Evolutionary conservation across 2,888 invertebrate genomes (phyloP), one percentile per base, ranked within the genome.

Genomic region (Leptopilina syphax): DNA sequence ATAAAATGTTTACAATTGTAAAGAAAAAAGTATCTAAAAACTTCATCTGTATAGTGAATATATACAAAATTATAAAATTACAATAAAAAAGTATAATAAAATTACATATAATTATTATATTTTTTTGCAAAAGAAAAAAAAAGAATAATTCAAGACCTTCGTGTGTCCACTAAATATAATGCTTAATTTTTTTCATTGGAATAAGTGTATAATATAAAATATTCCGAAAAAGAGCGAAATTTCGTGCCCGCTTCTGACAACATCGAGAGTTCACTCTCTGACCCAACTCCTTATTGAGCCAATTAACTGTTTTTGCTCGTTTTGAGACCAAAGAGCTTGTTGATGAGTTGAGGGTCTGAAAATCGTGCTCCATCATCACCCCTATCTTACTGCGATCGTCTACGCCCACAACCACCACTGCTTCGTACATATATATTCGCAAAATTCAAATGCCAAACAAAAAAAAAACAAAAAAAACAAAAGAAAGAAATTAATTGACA

Each of bases 281-380:
- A 73, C 27, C 57, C 57, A 57, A 73, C 57, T 60, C 41, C 34
- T 60, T 34, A 73, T 73, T 73, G 7, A 60, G 54, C 41, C 57
- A 73, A 54, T 73, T 57, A 73, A 9, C 70, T 73, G 57, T 57
- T 73, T 57, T 57, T 73, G 18, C 73, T 73, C 18, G 10, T 41
- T 57, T 60, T 12, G 34, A 73, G 57, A 24, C 34, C 73, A 73
- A 50, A n/a, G 10, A 54, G 70, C 34, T 54, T 54, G 54, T 73
- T 73, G 73, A 73, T 57, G 57, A 73, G 73, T 73, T 10, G n/a
- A 73, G 57, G 57, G 57, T 6, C 57, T 73, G 10, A 57, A 73
- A 73, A 41, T 57, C 73, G 34, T 60, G 41, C 73, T 57, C 41
- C 73, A 41, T 57, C 57, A 73, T 73, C 73, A 41, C 73, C n/a